Conservation (phyloP, 2,888 invertebrate genomes). For the Dryococelus australis region DNA sequence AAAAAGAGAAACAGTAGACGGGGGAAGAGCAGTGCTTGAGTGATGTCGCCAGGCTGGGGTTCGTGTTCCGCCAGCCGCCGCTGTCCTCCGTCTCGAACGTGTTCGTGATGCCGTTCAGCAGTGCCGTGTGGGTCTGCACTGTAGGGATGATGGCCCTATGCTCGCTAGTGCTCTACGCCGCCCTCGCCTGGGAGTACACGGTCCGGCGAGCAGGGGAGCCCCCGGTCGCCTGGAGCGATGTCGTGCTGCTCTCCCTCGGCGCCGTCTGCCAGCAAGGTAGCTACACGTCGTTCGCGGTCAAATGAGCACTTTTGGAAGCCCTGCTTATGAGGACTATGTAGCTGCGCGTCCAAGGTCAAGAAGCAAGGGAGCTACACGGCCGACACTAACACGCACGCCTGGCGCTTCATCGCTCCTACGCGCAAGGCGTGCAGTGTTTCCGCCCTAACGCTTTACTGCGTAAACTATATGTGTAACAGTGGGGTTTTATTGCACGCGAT, state of each 20-base stretch:
- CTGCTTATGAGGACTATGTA: no score
- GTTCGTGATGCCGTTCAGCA: slow-evolving; percentile 42
- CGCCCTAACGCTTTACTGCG: no score
- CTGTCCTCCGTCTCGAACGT: slow-evolving; percentile 41
- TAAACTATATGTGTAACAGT: no score
- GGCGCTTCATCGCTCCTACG: no score
- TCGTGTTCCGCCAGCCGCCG: slow-evolving; percentile 44
- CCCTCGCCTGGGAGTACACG: slow-evolving; percentile 33
- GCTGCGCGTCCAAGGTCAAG: no score
- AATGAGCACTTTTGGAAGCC: no score
- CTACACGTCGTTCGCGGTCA: neutral
- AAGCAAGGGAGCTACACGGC: no score
- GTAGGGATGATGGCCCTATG: slow-evolving; percentile 33
- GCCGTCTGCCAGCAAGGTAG: slow-evolving; percentile 45
- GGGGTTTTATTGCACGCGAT: no score
- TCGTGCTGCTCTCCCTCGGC: slow-evolving; percentile 40
- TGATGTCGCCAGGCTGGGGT: slow-evolving; percentile 31
- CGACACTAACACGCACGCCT: no score
- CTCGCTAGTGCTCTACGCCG: slow-evolving; percentile 22
- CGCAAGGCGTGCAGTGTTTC: no score
- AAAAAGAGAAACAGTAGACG: no score
- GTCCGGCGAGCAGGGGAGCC: neutral
- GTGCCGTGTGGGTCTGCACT: slow-evolving; percentile 37
- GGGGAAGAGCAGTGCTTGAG: no score
- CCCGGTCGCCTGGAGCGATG: slow-evolving; percentile 37